Evolutionary conservation across 2,888 invertebrate genomes (phyloP).

Genomic region (Drosophila differens): DNA sequence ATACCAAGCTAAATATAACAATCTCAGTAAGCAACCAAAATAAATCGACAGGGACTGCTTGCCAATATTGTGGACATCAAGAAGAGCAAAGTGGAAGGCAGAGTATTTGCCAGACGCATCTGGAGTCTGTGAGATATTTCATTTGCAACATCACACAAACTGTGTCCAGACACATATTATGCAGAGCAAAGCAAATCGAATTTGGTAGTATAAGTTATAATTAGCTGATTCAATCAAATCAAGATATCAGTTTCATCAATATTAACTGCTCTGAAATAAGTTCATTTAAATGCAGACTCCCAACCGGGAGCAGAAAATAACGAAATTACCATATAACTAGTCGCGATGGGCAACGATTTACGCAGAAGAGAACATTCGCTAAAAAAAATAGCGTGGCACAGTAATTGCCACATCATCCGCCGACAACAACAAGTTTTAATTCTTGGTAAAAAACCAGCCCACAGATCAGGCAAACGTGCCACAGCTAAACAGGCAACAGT

Average conservation of each 20-base stretch:
- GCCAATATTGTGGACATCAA: background rate
- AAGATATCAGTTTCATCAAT: constrained; percentile 26
- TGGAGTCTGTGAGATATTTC: background rate
- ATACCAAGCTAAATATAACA: background rate
- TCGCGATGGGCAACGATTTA: constrained; percentile 4
- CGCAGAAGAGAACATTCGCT: constrained; percentile 3
- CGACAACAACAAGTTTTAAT: constrained; percentile 2
- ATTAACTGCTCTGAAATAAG: constrained; percentile 21
- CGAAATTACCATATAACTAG: background rate
- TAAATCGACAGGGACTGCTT: background rate
- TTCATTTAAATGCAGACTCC: constrained; percentile 5
- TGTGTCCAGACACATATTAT: constrained; percentile 19
- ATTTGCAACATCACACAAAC: background rate
- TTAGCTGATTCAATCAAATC: constrained; percentile 11
- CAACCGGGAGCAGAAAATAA: background rate
- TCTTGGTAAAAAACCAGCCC: constrained; percentile 32
- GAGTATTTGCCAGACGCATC: background rate
- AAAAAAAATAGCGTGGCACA: background rate
- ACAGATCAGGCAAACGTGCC: constrained; percentile 3
- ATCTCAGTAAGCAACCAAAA: background rate
- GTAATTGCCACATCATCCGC: background rate
- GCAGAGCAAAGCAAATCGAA: constrained; percentile 38
- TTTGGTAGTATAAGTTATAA: constrained; percentile 28
- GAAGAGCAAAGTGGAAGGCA: background rate
- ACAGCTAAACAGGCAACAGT: constrained; percentile 4